Conservation (phyloP, 2,888 invertebrate species). For the Platerodrilus igneus region DNA sequence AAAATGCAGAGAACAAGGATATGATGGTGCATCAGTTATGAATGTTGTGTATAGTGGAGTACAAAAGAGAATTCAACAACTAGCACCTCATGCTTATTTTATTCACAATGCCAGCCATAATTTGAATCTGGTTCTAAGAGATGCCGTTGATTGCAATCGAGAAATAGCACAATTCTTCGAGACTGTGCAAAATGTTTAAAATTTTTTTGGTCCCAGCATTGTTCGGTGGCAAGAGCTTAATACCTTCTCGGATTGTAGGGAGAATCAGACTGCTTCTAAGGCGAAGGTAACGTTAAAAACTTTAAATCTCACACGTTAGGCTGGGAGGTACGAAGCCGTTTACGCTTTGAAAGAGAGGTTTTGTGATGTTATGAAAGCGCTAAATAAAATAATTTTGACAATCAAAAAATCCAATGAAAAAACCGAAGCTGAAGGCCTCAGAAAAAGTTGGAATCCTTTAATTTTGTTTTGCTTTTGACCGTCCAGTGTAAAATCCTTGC, state of each 20-base stretch:
- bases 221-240: conserved; percentile 6
- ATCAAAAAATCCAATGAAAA: too few species aligned
- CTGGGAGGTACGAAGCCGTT: neutral
- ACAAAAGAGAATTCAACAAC: neutral
- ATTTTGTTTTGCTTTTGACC: too few species aligned
- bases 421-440: too few species aligned
- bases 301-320: neutral
- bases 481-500: too few species aligned
- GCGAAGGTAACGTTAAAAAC: conserved; percentile 2
- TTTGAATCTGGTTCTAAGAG: conserved; percentile 13
- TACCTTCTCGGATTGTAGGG: too few species aligned
- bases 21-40: conserved; percentile 12
- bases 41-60: neutral
- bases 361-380: neutral
- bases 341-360: neutral
- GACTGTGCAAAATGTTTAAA: conserved; percentile 8
- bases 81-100: conserved; percentile 4
- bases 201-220: conserved; percentile 12
- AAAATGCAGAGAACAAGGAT: conserved; percentile 6
- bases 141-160: conserved; percentile 6
- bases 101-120: conserved; percentile 9
- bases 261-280: too few species aligned
- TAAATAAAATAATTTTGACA: conserved; percentile 3
- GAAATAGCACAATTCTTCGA: conserved; percentile 15
- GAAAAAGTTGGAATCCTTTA: too few species aligned